Evolutionary conservation across 2,113 vertebrate genomes (phyloP), one percentile per base, ranked within the genome.

Genomic region (Ictidomys tridecemlineatus): DNA sequence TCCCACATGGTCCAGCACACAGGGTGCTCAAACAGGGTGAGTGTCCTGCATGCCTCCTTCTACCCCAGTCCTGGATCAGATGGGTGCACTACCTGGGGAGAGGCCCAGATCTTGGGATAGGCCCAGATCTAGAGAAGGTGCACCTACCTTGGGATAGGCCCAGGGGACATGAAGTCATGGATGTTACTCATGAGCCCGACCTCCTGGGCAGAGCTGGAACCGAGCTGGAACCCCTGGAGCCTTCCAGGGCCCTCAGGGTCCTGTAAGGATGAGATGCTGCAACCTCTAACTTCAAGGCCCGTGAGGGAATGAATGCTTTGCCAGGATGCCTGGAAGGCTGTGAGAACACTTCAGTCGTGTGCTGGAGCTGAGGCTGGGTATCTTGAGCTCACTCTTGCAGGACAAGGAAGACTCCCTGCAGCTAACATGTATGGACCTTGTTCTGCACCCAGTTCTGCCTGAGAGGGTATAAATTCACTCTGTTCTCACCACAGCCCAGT

Each of bases 311-410:
- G 32, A 34, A 0, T 37, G 56, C 26, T 48, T 20, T 18, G n/a
- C 58, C 5, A 3, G 10, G 45, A 24, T 30, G 45, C 18, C 37
- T 32, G 76, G 72, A 32, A 63, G 82, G 45, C 32, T 63, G 24
- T 24, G 63, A 5, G 17, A 13, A 12, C 37, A 30, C 37, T 17
- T 80, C 32, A 30, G 18, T 45, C 16, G 3, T 17, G 70, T 37
- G 18, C 53, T 76, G 5, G 48, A 58, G 67, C 26, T 9, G 16
- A 8, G 28, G 73, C 56, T 32, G 18, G 37, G 16, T 42, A 32
- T 20, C n/a, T 2, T 0, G 51, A 9, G 10, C 17, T 53, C 48
- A 22, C 45, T 53, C n/a, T 22, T 1, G 4, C 6, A 24, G 37
- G 77, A 42, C 2, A 12, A 34, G 53, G 70, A 78, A 39, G 34